These are phyloP conservation scores for Aphelocoma californica DNA, from an alignment of 2,797 vertebrate species.

Conservation along the genomic window DNA sequence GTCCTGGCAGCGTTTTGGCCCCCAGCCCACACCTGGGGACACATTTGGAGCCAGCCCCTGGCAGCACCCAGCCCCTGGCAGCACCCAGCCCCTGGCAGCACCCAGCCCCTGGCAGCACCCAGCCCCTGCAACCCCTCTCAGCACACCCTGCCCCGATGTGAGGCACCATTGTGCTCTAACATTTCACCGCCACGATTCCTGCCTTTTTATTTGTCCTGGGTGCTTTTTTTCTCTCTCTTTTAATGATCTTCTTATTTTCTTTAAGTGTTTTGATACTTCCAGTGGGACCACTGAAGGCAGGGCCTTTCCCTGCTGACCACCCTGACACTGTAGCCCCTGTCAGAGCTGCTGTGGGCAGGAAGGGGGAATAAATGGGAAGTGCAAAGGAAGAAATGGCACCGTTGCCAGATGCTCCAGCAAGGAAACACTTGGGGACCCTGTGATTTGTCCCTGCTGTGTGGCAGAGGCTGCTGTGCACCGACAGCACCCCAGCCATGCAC, in stretches of 20 bases:
- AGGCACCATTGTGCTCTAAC: not conserved
- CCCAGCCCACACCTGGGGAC: not conserved
- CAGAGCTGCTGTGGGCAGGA: slow-evolving; percentile 1
- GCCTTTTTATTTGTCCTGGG: not conserved
- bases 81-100: not conserved
- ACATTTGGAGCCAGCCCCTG: fast-evolving
- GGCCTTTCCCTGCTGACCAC: slow-evolving; percentile 53
- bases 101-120: not conserved
- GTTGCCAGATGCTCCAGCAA: slow-evolving; percentile 6
- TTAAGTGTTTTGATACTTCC: not conserved
- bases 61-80: not conserved
- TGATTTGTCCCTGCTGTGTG: not conserved
- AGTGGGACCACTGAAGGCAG: not conserved
- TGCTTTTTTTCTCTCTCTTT: not conserved
- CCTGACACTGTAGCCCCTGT: slow-evolving; percentile 1
- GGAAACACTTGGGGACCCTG: not conserved
- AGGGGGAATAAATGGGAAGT: not conserved
- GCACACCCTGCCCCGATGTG: not conserved
- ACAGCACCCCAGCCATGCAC: slow-evolving; percentile 48
- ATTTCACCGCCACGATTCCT: not conserved
- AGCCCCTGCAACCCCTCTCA: not conserved
- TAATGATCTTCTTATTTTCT: not conserved
- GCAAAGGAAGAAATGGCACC: not conserved
- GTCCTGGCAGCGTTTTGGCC: not conserved
- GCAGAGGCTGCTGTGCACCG: slow-evolving; percentile 38